Percentiles rank a stretch among this genome's conserved stretches.
These are phyloP conservation scores for Plebejus argus DNA, from an alignment of 2,888 invertebrate genomes.

Conservation along the genomic window DNA sequence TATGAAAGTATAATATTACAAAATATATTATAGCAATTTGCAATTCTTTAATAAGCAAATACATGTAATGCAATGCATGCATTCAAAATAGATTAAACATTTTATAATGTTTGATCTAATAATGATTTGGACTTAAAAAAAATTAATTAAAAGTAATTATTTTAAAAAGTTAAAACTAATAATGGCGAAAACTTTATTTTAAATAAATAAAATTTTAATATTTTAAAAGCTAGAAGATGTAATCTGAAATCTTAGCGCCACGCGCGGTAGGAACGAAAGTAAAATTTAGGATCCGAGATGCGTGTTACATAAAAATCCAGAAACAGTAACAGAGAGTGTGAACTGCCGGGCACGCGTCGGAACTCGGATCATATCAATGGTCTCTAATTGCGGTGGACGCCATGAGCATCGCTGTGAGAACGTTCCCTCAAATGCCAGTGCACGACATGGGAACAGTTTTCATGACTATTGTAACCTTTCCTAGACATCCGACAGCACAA, in stretches of 20 bases:
- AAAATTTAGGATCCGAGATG: constrained; percentile 19
- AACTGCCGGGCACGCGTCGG: constrained; percentile 62
- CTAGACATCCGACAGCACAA: neutral
- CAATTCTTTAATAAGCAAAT: neutral
- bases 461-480: neutral
- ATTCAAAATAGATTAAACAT: neutral
- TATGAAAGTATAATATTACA: neutral
- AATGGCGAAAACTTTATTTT: neutral
- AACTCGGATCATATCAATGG: constrained; percentile 59
- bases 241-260: constrained; percentile 7
- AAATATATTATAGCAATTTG: neutral
- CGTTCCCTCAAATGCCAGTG: constrained; percentile 32
- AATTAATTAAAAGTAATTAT: neutral
- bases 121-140: neutral
- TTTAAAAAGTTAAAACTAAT: neutral
- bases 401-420: constrained; percentile 54
- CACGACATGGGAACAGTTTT: constrained; percentile 16
- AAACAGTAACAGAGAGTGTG: constrained; percentile 42
- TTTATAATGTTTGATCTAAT: neutral
- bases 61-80: neutral
- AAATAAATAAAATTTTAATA: neutral
- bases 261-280: constrained; percentile 12
- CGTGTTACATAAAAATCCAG: constrained; percentile 8
- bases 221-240: neutral
- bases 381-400: constrained; percentile 66